These are phyloP conservation scores for Vanessa tameamea DNA, from an alignment of 1,140 invertebrate genomes.

Conservation along the genomic window DNA sequence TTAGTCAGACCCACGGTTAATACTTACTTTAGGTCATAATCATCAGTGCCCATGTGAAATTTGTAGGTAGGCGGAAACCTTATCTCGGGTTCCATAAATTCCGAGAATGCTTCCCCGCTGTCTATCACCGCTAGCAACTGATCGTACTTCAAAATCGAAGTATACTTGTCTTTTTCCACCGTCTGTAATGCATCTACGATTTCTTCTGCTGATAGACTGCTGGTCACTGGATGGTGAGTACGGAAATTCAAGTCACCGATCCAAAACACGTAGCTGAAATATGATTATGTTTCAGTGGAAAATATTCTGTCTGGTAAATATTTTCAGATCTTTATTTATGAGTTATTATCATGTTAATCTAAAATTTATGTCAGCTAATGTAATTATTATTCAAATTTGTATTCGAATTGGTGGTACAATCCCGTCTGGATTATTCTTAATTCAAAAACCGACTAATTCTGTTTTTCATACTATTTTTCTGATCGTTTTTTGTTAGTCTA, in stretches of 20 bases:
- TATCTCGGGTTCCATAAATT: constrained; percentile 87
- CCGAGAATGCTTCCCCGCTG: constrained; percentile 88
- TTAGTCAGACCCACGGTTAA: background rate
- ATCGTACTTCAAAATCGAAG: constrained; percentile 85
- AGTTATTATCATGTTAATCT: too few species aligned
- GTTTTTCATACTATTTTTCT: too few species aligned
- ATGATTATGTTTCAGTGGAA: too few species aligned
- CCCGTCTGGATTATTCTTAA: too few species aligned
- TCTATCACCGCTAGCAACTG: constrained; percentile 86
- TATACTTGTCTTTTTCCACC: constrained; percentile 84
- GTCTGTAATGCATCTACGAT: constrained; percentile 84
- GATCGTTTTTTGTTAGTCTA: too few species aligned
- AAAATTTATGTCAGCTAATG: too few species aligned
- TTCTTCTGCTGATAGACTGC: constrained; percentile 83
- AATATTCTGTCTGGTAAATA: too few species aligned
- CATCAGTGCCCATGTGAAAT: constrained; percentile 86
- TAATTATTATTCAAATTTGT: too few species aligned
- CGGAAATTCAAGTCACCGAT: constrained; percentile 97
- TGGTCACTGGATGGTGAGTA: constrained; percentile 82
- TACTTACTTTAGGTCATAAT: constrained; percentile 90
- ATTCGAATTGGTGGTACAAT: too few species aligned
- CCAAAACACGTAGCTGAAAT: constrained; percentile 94
- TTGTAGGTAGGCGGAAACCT: constrained; percentile 95
- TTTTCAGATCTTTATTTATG: too few species aligned
- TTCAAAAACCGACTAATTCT: too few species aligned